Evolutionary conservation across 2,113 vertebrate genomes (phyloP).

Genomic region (Empidonax traillii): DNA sequence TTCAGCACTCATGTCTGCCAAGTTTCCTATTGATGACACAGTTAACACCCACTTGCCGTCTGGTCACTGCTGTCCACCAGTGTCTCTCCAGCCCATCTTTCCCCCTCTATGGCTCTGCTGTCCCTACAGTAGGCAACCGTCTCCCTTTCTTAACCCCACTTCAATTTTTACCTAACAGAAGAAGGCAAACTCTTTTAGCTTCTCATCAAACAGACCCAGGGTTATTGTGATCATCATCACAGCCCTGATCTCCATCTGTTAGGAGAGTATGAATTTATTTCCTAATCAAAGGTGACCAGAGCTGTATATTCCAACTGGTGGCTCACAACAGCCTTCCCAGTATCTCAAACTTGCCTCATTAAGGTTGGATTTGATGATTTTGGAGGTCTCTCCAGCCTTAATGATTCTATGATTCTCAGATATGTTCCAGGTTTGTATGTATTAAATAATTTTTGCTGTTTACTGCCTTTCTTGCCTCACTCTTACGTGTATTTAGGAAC

Average conservation of each 20-base stretch:
- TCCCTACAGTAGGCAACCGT: not conserved
- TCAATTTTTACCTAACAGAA: not conserved
- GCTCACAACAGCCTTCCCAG: not conserved
- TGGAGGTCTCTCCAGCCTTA: not conserved
- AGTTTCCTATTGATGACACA: not conserved
- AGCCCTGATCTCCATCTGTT: not conserved
- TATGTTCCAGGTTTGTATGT: not conserved
- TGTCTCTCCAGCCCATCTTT: not conserved
- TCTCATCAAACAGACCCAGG: not conserved
- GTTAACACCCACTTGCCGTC: not conserved
- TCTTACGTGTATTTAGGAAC: not conserved
- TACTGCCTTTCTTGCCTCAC: not conserved
- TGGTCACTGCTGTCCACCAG: not conserved
- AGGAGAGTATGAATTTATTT: not conserved
- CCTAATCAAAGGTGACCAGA: not conserved
- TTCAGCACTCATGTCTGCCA: not conserved
- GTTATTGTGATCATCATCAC: not conserved
- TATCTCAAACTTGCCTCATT: not conserved
- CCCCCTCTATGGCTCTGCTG: not conserved
- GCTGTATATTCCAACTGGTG: accelerated
- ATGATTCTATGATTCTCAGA: not conserved
- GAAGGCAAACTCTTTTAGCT: not conserved
- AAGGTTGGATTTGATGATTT: not conserved
- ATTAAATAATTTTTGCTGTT: not conserved
- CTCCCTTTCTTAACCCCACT: accelerated